Conservation (phyloP, 2,113 vertebrate genomes). For the Penelope pileata region DNA sequence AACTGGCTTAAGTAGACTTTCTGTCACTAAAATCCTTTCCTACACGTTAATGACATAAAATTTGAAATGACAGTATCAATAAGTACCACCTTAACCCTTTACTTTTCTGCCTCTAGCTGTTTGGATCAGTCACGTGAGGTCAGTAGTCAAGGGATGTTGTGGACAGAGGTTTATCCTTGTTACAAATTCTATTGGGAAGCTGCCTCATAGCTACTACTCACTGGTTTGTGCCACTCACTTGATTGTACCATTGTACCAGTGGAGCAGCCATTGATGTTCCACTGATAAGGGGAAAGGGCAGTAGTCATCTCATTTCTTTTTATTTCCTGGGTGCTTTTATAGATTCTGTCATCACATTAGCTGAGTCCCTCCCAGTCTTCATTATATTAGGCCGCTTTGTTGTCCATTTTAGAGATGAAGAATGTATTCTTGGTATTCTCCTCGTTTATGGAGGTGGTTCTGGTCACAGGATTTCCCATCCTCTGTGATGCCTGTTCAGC, state of each 20-base stretch:
- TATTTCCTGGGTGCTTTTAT: not conserved
- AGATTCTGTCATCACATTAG: not conserved
- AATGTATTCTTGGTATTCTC: not conserved
- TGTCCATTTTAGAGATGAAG: not conserved
- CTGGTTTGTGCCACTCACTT: not conserved
- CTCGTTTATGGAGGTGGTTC: not conserved
- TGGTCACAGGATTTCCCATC: not conserved
- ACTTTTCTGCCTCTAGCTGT: not conserved
- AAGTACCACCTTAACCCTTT: not conserved
- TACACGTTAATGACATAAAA: not conserved
- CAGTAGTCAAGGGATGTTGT: not conserved
- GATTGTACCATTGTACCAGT: too few relatives aligned
- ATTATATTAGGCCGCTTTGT: not conserved
- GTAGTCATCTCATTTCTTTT: not conserved
- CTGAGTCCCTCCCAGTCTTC: not conserved
- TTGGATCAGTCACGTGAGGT: not conserved
- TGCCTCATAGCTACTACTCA: not conserved
- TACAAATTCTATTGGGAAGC: not conserved
- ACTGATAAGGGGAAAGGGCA: not conserved
- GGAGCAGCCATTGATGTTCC: not conserved
- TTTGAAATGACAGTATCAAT: not conserved
- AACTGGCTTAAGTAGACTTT: slow-evolving; percentile 10
- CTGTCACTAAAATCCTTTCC: not conserved
- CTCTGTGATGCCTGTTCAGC: not conserved
- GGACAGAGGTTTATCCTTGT: not conserved